Evolutionary conservation across 1,140 invertebrate species (phyloP).

Genomic region (Schlechtendalia chinensis): DNA sequence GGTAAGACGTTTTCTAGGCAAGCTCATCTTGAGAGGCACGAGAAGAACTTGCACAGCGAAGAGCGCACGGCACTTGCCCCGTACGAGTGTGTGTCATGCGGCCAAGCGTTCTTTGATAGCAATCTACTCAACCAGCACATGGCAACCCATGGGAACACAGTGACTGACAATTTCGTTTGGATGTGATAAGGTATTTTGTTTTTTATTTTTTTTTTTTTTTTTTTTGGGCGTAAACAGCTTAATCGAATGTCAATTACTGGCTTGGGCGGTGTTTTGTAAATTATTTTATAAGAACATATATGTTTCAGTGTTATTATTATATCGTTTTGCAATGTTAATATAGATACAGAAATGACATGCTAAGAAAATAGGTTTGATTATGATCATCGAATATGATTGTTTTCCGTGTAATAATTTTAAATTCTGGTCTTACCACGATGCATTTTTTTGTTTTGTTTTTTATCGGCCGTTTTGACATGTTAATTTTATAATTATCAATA

Average conservation of each 20-base stretch:
- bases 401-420: not conserved
- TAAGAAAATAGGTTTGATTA: not conserved
- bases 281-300: not conserved
- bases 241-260: not conserved
- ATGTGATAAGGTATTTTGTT: constrained; percentile 51
- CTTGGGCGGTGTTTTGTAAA: not conserved
- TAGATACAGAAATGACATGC: not conserved
- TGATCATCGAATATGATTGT: not conserved
- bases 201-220: not conserved
- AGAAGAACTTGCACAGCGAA: constrained; percentile 49
- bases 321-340: not conserved
- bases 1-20: constrained; percentile 51
- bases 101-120: constrained; percentile 52
- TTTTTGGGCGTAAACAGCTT: not conserved
- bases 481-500: constrained; percentile 9
- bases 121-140: constrained; percentile 53
- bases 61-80: constrained; percentile 34
- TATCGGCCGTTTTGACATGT: not conserved
- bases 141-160: constrained; percentile 53
- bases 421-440: not conserved
- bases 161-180: constrained; percentile 53
- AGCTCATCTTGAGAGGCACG: constrained; percentile 52
- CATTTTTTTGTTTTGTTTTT: constrained; percentile 5
- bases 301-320: not conserved
- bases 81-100: constrained; percentile 53